Base-by-base conservation (phyloP, 1,140 invertebrate genomes). In the Aethina tumida region DNA sequence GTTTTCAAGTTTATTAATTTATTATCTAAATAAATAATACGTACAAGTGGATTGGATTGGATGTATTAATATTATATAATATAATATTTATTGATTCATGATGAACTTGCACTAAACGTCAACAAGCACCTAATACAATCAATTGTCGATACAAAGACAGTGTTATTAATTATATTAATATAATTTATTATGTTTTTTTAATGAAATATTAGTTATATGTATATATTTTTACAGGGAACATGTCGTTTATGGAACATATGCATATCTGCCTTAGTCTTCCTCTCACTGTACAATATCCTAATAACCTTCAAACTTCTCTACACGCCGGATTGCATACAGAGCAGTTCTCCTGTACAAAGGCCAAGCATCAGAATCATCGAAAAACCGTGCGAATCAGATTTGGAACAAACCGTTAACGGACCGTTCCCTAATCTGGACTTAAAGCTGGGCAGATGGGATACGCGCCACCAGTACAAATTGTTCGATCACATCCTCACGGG, bases 401-500 rank as follows among this genome's bases (percentile, higher is more conserved):
- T 7, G 13, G 31, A 45, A 10, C 26, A 19, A 21, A 43, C 17
- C 34, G 37, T 35, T 44, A 47, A 39, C 19, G 64, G 52, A 50
- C 64, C 4, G 64, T 66, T 71, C 9, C 65, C 67, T 1, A 68
- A 68, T 44, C 52, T 84, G 10, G 72, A 83, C 47, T 52, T 83
- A 2, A 65, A 67, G 4, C 64, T 78, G 1, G 84, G 83, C 0
- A 66, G 80, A 35, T 86, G 79, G 79, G 84, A 88, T 41, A 67
- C 69, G 14, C 69, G 71, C 5, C 66, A 75, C 3, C 55, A 75
- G 4, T 85, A 76, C 52, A 79, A 75, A 38, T 70, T 77, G 25
- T 84, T 79, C 56, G 85, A 90, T 51, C 77, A 79, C 46, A 75
- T 77, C 0, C 52, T 81, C 1, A 68, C 79, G 0, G 84, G 84